Evolutionary conservation across 92 coral and sea anemone species (phyloP).

Genomic region (Umimayanthus kanabou): DNA sequence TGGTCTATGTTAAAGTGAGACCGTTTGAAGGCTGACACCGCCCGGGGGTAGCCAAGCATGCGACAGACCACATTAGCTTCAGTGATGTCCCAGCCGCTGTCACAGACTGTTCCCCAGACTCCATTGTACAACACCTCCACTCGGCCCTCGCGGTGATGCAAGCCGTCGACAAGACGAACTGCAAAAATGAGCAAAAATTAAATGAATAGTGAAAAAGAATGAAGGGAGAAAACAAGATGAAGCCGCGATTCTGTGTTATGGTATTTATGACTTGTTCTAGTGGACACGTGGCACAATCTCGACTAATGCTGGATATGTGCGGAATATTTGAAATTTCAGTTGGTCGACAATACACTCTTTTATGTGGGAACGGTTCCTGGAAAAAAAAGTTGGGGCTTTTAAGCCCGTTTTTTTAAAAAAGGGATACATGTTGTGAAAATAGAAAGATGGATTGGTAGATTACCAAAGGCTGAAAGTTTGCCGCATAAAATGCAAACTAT

Average conservation of each 20-base stretch:
- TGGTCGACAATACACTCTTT: no score
- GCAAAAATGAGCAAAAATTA: background rate
- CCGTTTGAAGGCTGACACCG: slow-evolving; percentile 9
- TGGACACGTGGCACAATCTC: background rate
- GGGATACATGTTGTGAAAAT: no score
- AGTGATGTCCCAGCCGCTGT: slow-evolving; percentile 22
- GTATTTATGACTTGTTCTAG: no score
- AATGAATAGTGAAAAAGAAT: background rate
- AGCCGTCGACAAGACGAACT: slow-evolving; percentile 32
- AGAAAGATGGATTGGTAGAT: no score
- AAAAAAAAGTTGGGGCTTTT: no score
- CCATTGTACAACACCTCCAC: slow-evolving; percentile 33
- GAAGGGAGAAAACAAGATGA: background rate
- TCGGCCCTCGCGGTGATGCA: slow-evolving; percentile 29
- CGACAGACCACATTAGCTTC: slow-evolving; percentile 30
- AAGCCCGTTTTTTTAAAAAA: no score
- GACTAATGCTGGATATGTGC: background rate
- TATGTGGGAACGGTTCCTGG: no score
- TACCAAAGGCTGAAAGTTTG: no score
- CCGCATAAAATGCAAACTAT: no score
- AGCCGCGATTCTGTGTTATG: background rate
- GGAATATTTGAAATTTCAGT: no score
- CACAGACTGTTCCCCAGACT: slow-evolving; percentile 27
- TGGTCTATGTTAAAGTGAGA: slow-evolving; percentile 17
- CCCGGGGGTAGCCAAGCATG: slow-evolving; percentile 31